Evolutionary conservation across 1,140 invertebrate species (phyloP).

Genomic region (Rhagoletis zephyria): DNA sequence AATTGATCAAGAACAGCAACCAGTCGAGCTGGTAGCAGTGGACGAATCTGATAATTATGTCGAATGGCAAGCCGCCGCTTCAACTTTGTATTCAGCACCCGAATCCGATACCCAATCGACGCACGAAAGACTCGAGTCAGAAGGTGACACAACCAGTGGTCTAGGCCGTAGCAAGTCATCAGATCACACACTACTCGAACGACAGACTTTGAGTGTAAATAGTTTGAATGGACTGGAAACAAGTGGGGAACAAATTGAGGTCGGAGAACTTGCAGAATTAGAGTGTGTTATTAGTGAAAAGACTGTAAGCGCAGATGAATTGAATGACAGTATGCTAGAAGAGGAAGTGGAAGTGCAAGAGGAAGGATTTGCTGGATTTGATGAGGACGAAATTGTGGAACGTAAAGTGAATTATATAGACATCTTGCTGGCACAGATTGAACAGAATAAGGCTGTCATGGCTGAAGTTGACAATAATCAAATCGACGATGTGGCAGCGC

Average conservation of each 20-base stretch:
- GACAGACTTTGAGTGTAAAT: constrained; percentile 24
- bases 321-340: constrained; percentile 42
- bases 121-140: constrained; percentile 50
- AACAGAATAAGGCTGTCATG: constrained; percentile 13
- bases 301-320: constrained; percentile 42
- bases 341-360: constrained; percentile 24
- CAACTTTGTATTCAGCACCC: background rate
- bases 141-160: constrained; percentile 54
- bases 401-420: constrained; percentile 36
- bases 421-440: constrained; percentile 26
- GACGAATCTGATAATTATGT: background rate
- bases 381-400: constrained; percentile 22
- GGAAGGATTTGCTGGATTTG: constrained; percentile 31
- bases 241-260: constrained; percentile 17
- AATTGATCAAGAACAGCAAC: background rate
- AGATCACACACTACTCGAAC: constrained; percentile 37
- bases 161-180: constrained; percentile 54
- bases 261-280: background rate
- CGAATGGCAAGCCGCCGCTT: background rate
- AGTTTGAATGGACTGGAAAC: constrained; percentile 38
- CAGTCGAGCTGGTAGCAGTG: background rate
- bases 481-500: background rate
- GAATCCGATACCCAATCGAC: constrained; percentile 24
- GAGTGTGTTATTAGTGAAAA: constrained; percentile 39
- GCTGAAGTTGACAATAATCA: background rate